phyloP scores from a whole-genome alignment of 2,797 vertebrate species.

The Chaetophractus vellerosus region DNA sequence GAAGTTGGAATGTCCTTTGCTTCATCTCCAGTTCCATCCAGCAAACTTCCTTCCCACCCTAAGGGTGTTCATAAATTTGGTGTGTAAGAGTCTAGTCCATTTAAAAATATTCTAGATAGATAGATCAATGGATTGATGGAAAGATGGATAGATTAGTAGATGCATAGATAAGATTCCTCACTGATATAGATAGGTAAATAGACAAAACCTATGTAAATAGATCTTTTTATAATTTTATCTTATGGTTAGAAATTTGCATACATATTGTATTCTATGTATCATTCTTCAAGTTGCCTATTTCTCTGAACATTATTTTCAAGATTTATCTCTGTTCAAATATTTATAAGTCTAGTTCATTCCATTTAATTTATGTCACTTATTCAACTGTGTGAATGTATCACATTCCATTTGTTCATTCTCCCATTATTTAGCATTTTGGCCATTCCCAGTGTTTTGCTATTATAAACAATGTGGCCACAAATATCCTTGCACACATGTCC shows the following conservation, averaged over 20 bases:
- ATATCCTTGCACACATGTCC: too few species aligned
- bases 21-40: not conserved
- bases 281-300: too few species aligned
- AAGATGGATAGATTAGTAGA: not conserved
- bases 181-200: not conserved
- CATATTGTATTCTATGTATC: not conserved
- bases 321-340: too few species aligned
- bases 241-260: not conserved
- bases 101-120: not conserved
- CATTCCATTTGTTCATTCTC: too few species aligned
- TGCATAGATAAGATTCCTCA: not conserved
- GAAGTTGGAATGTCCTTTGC: not conserved
- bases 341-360: too few species aligned
- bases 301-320: too few species aligned
- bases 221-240: not conserved
- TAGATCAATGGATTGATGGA: not conserved
- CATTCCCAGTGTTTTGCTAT: too few species aligned
- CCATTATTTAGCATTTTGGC: too few species aligned
- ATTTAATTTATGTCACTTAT: too few species aligned
- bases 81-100: not conserved
- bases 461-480: too few species aligned
- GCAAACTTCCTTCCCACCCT: not conserved
- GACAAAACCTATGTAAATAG: not conserved
- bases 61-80: not conserved
- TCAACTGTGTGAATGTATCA: too few species aligned